Evolutionary conservation across 2,797 vertebrate species (phyloP), one percentile per base, ranked within the genome.

Genomic region (Rhinella marina): DNA sequence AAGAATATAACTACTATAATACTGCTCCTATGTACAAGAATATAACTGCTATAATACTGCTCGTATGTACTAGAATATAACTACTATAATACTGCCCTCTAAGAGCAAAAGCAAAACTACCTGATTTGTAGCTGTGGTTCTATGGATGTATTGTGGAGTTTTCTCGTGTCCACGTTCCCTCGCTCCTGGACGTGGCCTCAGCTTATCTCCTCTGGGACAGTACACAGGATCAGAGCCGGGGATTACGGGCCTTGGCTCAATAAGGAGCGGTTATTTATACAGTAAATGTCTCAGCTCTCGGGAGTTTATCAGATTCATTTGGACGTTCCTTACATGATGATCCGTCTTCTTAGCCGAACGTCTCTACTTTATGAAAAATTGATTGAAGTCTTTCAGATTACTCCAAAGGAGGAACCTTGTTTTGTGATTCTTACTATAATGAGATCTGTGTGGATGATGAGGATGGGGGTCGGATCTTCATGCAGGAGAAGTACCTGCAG

Each of bases 281-380:
- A 90, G 81, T 89, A 82, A 86, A 91, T 89, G 90, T 92, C 91
- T 90, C 89, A 90, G 89, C 86, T 12, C 91, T 92, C 90, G 90
- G 0, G 0, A 83, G 88, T 90, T 92, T 93, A 93, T 92, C 92
- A 0, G 90, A 90, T 88, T 89, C 91, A 90, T 92, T 93, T 92
- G 90, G 92, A 91, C 90, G 91, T 81, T 91, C 91, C 92, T 93
- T 91, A 92, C 88, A 90, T 87, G 90, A 90, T 92, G 93, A 93
- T 89, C 92, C 92, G 88, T 85, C 90, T 90, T 92, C 91, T 94
- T 93, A 93, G 91, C 88, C 41, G 90, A 90, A 91, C 90, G 92
- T 92, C 91, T 91, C 91, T 90, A 81, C 90, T 93, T 94, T 92
- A 94, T 94, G 93, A 94, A 93, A 93, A 94, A 93, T 91, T 92